These are phyloP conservation scores for Agelastica alni DNA, from an alignment of 2,888 invertebrate species.

Conservation along the genomic window DNA sequence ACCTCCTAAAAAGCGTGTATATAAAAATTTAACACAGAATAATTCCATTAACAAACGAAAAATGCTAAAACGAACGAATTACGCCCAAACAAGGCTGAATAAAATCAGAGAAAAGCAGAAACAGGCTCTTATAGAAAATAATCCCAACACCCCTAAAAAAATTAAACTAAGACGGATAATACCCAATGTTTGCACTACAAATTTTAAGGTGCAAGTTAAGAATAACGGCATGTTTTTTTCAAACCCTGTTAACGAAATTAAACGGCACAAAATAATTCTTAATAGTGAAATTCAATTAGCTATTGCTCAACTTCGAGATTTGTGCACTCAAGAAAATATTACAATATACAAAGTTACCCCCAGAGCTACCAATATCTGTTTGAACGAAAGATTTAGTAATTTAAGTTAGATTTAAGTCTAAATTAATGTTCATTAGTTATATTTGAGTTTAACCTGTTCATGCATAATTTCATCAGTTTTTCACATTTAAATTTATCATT, in stretches of 20 bases:
- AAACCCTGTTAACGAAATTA: neutral
- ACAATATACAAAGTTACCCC: neutral
- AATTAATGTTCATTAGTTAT: neutral
- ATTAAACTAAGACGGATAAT: slow-evolving; percentile 14
- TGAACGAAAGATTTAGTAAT: neutral
- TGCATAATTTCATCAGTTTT: too few relatives aligned
- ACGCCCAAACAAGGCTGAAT: slow-evolving; percentile 21
- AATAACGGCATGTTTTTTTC: neutral
- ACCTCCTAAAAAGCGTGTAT: slow-evolving; percentile 28
- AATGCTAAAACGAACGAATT: neutral
- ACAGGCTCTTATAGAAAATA: neutral
- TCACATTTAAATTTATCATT: too few relatives aligned
- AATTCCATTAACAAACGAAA: slow-evolving; percentile 13
- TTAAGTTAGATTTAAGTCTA: neutral
- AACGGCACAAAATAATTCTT: neutral
- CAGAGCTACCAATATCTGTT: neutral
- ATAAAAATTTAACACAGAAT: slow-evolving; percentile 15
- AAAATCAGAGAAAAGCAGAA: slow-evolving; percentile 20
- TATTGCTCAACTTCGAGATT: neutral
- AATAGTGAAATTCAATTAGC: neutral
- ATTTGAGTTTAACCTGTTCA: too few relatives aligned
- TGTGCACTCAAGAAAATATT: neutral
- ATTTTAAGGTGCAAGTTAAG: neutral
- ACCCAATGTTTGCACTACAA: neutral
- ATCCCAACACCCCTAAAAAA: slow-evolving; percentile 11